Conservation (phyloP, 2,113 vertebrate genomes). For the Varanus komodoensis region DNA sequence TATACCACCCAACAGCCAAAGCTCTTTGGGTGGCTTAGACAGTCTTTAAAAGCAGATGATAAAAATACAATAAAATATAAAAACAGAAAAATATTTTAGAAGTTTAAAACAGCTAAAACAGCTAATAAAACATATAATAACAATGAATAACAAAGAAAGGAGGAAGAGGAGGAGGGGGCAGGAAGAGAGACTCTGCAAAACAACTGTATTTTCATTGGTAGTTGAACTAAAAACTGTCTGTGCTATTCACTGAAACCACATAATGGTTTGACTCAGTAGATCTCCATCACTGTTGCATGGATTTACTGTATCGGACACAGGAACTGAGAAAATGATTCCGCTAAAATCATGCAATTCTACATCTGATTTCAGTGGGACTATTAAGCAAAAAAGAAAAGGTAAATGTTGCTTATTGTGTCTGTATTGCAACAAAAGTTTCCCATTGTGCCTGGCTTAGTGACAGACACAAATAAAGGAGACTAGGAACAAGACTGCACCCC, state of each 20-base stretch:
- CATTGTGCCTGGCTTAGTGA: neutral
- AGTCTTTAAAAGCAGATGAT: no score
- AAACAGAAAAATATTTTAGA: no score
- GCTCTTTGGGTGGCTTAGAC: no score
- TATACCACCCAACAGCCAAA: no score
- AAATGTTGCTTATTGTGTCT: neutral
- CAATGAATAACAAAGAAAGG: no score
- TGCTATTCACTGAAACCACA: neutral
- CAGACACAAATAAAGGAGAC: neutral
- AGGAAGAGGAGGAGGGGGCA: no score
- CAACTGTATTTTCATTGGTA: neutral
- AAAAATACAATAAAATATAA: no score
- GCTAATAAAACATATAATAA: no score
- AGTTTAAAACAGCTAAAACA: no score
- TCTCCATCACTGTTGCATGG: no score
- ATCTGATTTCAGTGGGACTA: neutral
- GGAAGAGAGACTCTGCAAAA: no score
- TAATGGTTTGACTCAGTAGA: neutral
- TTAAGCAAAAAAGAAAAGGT: neutral
- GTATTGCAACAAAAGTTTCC: neutral
- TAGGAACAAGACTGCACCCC: neutral
- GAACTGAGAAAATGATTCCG: neutral
- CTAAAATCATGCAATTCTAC: neutral
- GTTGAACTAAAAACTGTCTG: neutral
- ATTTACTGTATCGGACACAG: neutral